Evolutionary conservation across 2,113 vertebrate genomes (phyloP).

Genomic region (Siniperca knerii): DNA sequence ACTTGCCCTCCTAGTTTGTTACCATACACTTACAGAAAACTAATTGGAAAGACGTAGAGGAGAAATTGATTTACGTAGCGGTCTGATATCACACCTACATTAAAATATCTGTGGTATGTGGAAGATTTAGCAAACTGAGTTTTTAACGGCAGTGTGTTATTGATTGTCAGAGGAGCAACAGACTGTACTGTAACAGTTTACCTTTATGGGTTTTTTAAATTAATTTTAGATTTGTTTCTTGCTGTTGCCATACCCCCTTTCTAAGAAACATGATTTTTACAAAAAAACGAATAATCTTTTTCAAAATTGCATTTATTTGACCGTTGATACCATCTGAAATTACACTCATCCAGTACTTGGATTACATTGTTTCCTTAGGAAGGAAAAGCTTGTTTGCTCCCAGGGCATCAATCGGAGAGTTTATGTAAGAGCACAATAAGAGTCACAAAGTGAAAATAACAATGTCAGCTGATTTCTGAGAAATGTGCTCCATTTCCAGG

Average conservation of each 20-base stretch:
- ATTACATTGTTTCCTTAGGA: neutral
- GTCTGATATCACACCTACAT: neutral
- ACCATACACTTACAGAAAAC: neutral
- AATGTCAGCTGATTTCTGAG: conserved; percentile 13
- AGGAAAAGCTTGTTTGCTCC: neutral
- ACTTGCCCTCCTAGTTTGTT: neutral
- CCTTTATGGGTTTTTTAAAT: neutral
- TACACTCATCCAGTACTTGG: neutral
- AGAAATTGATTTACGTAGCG: neutral
- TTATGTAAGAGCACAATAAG: neutral
- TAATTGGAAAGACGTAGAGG: neutral
- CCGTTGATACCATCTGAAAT: neutral
- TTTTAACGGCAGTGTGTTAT: neutral
- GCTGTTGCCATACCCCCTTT: neutral
- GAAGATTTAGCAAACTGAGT: neutral
- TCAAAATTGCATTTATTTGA: neutral
- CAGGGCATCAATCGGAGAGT: neutral
- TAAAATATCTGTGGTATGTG: neutral
- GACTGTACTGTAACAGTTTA: neutral
- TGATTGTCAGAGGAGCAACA: neutral
- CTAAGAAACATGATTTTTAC: neutral
- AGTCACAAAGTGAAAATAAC: conserved; percentile 18
- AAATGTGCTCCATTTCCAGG: conserved; percentile 14
- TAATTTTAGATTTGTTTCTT: neutral
- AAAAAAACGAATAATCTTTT: neutral